Percentiles rank a stretch among this genome's conserved stretches.
Evolutionary conservation across 2,797 vertebrate genomes (phyloP).

Genomic region (Eutrigla gurnardus): DNA sequence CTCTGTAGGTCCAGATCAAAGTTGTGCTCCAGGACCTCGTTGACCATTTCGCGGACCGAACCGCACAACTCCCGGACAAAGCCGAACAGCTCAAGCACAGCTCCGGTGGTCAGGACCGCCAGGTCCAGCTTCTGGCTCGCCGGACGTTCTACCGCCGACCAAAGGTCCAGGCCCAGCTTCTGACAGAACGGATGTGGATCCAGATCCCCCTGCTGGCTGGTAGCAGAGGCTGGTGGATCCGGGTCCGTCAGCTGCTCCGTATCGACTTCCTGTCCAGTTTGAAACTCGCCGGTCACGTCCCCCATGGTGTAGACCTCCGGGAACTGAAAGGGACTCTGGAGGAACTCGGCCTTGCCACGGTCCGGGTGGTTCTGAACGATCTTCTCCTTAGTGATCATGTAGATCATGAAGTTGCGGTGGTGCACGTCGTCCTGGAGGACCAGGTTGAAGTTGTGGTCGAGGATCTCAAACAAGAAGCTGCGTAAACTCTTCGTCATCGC

Average conservation of each 20-base stretch:
- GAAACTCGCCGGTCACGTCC: neutral
- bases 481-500: slow-evolving; percentile 10
- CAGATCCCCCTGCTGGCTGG: neutral
- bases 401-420: slow-evolving; percentile 7
- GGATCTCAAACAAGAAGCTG: slow-evolving; percentile 33
- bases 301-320: slow-evolving; percentile 11
- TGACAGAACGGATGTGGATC: slow-evolving; percentile 37
- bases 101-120: slow-evolving; percentile 26
- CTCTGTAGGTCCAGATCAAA: slow-evolving; percentile 43
- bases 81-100: slow-evolving; percentile 22
- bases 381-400: slow-evolving; percentile 25
- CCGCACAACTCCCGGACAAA: slow-evolving; percentile 42
- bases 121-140: slow-evolving; percentile 29
- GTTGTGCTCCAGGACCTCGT: slow-evolving; percentile 58
- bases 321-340: slow-evolving; percentile 26
- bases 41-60: neutral
- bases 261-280: neutral
- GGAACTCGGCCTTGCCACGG: neutral
- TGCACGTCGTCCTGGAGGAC: neutral
- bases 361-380: neutral
- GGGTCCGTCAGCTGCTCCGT: neutral
- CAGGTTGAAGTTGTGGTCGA: slow-evolving; percentile 39
- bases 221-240: neutral
- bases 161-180: slow-evolving; percentile 44
- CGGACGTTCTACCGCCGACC: neutral